phyloP scores from a whole-genome alignment of 2,113 vertebrate species.

The Eubucco bourcierii region DNA sequence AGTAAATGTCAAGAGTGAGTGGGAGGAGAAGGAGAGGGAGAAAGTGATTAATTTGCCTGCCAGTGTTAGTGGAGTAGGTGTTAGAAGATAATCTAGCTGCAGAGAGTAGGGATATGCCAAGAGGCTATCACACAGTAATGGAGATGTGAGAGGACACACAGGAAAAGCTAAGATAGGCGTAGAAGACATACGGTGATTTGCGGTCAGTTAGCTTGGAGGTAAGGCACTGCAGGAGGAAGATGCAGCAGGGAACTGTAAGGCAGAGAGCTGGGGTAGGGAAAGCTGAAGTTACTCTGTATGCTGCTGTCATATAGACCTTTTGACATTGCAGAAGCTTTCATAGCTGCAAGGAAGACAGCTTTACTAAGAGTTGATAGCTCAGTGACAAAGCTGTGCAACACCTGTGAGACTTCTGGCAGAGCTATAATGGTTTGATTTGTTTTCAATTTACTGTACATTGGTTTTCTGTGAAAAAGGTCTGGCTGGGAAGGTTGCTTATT shows the following conservation, averaged over 20 bases:
- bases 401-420: not conserved
- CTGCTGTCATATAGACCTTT: not conserved
- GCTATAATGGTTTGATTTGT: not conserved
- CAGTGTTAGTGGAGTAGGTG: not conserved
- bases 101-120: not conserved
- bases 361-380: not conserved
- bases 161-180: not conserved
- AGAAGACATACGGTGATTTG: rapidly evolving
- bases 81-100: not conserved
- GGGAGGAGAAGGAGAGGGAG: not conserved
- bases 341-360: not conserved
- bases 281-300: not conserved
- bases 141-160: not conserved
- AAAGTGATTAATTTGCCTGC: not conserved
- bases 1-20: not conserved
- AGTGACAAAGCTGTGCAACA: not conserved
- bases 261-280: not conserved
- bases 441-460: not conserved
- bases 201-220: not conserved
- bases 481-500: not conserved
- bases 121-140: rapidly evolving
- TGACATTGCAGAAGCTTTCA: not conserved
- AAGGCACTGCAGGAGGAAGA: rapidly evolving
- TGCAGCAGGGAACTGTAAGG: not conserved
- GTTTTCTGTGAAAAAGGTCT: not conserved